Evolutionary conservation across 1,140 invertebrate genomes (phyloP).

Genomic region (Helicoverpa zea): DNA sequence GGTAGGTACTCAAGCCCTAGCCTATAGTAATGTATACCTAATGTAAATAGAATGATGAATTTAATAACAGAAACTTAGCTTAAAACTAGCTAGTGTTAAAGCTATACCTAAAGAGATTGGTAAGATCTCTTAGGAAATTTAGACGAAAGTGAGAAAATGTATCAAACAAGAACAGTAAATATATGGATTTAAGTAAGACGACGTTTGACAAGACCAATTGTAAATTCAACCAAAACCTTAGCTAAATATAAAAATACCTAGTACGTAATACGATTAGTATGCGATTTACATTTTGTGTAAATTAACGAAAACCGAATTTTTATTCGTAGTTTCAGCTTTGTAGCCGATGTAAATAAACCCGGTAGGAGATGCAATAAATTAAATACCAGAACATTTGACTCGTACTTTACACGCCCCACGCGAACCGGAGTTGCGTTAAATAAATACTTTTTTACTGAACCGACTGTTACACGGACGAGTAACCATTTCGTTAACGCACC

Average conservation of each 20-base stretch:
- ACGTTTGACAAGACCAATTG: slow-evolving; percentile 20
- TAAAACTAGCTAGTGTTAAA: neutral
- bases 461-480: neutral
- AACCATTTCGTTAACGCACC: neutral
- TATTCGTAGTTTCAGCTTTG: slow-evolving; percentile 42
- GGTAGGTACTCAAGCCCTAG: neutral
- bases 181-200: neutral
- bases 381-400: neutral
- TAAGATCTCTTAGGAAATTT: neutral
- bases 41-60: slow-evolving; percentile 1
- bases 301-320: slow-evolving; percentile 41
- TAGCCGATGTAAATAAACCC: slow-evolving; percentile 38
- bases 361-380: neutral
- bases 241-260: neutral
- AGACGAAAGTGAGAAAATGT: neutral
- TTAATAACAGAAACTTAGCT: slow-evolving; percentile 4
- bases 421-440: neutral
- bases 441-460: neutral
- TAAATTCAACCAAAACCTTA: slow-evolving; percentile 23
- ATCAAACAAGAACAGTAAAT: neutral
- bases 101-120: neutral
- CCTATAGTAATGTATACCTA: neutral
- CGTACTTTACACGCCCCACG: neutral
- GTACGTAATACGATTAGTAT: slow-evolving; percentile 13
- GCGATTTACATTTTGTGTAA: slow-evolving; percentile 30